Conservation (phyloP, 2,113 vertebrate genomes). For the Limnothrissa miodon region DNA sequence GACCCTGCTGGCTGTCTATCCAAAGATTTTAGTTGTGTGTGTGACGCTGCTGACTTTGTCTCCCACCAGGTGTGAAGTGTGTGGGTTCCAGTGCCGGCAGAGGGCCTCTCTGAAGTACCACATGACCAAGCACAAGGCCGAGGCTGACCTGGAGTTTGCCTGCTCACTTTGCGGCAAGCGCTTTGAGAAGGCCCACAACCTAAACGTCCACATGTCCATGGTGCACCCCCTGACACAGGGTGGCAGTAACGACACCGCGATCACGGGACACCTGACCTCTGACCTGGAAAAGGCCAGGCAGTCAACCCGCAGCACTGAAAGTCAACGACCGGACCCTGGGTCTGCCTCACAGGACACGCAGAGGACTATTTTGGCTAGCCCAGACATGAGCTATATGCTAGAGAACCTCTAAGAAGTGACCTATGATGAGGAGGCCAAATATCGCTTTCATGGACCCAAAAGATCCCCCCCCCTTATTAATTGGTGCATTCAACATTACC, state of each 20-base stretch:
- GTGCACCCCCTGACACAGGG: conserved; percentile 90
- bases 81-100: conserved; percentile 96
- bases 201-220: conserved; percentile 99
- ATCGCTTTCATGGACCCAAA: neutral
- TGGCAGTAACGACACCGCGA: conserved; percentile 58
- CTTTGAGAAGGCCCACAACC: conserved; percentile 96
- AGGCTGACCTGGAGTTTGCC: conserved; percentile 93
- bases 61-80: conserved; percentile 87
- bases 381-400: conserved; percentile 20
- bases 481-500: no score
- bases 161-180: conserved; percentile 88
- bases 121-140: conserved; percentile 98
- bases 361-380: neutral
- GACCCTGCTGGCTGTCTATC: neutral
- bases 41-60: neutral
- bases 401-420: neutral
- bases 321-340: neutral
- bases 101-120: conserved; percentile 96
- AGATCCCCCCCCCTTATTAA: no score
- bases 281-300: neutral
- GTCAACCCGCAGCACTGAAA: neutral
- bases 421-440: neutral
- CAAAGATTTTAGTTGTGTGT: no score
- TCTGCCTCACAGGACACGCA: neutral
- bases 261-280: conserved; percentile 11